Conservation (phyloP, 2,113 vertebrate genomes). For the Ardeotis arabs region DNA sequence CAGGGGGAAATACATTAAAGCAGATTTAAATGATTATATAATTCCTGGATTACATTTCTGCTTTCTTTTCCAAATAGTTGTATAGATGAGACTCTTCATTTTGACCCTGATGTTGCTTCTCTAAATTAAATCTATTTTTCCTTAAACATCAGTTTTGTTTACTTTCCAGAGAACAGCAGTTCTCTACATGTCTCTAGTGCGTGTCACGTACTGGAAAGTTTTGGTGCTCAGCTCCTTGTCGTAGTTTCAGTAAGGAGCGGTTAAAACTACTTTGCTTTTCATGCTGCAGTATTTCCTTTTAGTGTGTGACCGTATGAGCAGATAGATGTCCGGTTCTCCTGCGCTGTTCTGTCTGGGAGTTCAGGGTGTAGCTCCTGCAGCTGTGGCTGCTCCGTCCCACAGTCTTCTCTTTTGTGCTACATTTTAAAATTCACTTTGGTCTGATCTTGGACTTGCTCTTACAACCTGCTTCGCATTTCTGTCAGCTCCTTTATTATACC, state of each 20-base stretch:
- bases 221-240: background rate
- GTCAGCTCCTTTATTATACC: background rate
- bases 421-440: background rate
- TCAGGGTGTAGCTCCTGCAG: background rate
- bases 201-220: background rate
- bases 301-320: accelerated
- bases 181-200: background rate
- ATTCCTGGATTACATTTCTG: background rate
- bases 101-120: background rate
- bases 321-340: background rate
- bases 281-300: background rate
- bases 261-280: background rate
- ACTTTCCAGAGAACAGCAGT: background rate
- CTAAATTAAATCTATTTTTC: background rate
- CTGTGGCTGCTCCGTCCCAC: background rate
- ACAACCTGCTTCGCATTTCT: background rate
- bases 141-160: background rate
- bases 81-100: background rate
- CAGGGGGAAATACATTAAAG: background rate
- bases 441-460: background rate
- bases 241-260: background rate
- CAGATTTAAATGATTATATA: background rate
- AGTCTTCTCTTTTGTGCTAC: background rate
- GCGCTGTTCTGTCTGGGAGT: background rate
- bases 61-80: background rate